Evolutionary conservation across 2,888 invertebrate species (phyloP).

Genomic region (Drosophila falleni): DNA sequence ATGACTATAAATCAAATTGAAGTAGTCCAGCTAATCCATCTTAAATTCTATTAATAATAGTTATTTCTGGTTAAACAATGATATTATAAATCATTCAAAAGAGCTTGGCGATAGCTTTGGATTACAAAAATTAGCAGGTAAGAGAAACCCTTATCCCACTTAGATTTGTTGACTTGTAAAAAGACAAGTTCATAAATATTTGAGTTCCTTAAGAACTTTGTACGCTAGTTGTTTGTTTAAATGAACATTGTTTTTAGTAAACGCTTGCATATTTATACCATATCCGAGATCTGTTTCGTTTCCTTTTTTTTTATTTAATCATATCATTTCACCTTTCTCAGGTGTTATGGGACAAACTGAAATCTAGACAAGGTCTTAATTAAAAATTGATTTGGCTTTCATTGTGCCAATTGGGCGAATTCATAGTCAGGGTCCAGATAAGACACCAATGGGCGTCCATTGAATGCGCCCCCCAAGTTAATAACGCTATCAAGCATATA

Average conservation of each 20-base stretch:
- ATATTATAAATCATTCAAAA: conserved; percentile 17
- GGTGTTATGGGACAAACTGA: conserved; percentile 11
- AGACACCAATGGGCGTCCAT: conserved; percentile 45
- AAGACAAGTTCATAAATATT: neutral
- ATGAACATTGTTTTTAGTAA: neutral
- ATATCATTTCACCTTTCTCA: conserved; percentile 20
- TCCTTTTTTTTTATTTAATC: conserved; percentile 11
- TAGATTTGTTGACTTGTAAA: neutral
- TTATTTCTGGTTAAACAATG: conserved; percentile 10
- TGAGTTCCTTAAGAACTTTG: neutral
- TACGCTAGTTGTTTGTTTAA: neutral
- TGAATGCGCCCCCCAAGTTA: conserved; percentile 18
- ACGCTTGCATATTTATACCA: neutral
- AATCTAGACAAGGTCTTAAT: conserved; percentile 49
- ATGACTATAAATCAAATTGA: conserved; percentile 44
- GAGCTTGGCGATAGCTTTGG: neutral
- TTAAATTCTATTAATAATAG: conserved; percentile 19
- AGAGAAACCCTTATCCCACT: neutral
- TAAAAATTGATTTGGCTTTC: conserved; percentile 50
- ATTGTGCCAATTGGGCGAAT: conserved; percentile 8
- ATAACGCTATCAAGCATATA: conserved; percentile 41
- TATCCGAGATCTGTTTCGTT: neutral
- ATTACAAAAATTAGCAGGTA: conserved; percentile 2
- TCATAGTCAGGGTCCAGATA: conserved; percentile 43
- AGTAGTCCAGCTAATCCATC: conserved; percentile 33